phyloP scores from a whole-genome alignment of 2,113 vertebrate species.

The Murina feae region DNA sequence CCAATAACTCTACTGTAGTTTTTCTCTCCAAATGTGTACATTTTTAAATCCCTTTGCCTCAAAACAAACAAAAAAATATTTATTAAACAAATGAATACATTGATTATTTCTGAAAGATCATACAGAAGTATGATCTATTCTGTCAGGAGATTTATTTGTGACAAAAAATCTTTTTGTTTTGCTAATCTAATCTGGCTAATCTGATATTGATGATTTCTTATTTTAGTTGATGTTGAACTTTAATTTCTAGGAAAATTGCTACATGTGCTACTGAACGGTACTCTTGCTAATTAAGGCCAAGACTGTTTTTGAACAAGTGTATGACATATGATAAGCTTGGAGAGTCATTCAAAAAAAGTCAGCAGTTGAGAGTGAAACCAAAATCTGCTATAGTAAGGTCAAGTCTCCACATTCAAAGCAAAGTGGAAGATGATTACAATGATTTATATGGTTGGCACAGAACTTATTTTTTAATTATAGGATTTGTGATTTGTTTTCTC shows the following conservation, averaged over 20 bases:
- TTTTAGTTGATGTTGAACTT: neutral
- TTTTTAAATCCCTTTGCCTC: neutral
- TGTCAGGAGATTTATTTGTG: neutral
- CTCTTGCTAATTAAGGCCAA: neutral
- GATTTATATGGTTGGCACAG: neutral
- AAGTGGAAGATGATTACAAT: neutral
- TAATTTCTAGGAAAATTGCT: neutral
- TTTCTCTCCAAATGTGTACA: neutral
- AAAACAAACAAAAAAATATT: neutral
- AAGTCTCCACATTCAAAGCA: neutral
- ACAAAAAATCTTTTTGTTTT: neutral
- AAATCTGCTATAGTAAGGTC: neutral
- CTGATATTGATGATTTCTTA: neutral
- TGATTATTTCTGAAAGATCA: neutral
- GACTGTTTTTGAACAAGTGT: neutral
- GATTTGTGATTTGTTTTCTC: neutral
- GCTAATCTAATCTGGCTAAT: neutral
- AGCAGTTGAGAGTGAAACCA: neutral
- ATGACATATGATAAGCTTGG: neutral
- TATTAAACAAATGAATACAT: neutral
- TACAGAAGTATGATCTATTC: neutral
- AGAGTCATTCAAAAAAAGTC: neutral
- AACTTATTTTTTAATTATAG: slow-evolving; percentile 16
- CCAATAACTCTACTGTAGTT: neutral
- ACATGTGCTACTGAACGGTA: neutral